Evolutionary conservation across 2,113 vertebrate species (phyloP), one percentile per base, ranked within the genome.

Genomic region (Aphyosemion australe): DNA sequence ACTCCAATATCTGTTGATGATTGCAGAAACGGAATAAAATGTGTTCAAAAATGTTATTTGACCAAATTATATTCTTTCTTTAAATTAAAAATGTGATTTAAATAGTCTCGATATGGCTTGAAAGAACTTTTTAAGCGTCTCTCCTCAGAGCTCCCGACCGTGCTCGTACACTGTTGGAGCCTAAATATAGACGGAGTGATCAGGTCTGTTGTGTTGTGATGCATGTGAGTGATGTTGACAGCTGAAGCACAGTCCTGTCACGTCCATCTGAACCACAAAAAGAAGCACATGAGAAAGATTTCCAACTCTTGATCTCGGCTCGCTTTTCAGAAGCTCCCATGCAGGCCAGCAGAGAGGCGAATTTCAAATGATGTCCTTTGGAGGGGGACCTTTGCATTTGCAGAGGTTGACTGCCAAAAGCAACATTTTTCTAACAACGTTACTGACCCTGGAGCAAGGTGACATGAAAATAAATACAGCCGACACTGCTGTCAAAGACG

Each of bases 161-260:
- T 60, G 64, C 52, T 41, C 11, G 53, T 18, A 15, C 70, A 64
- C 63, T 16, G 49, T 55, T 31, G 21, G 19, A 53, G 19, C 81
- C 80, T 86, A 85, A 79, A 85, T 87, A 71, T 84, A 87, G 76
- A 70, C 59, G 5, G 51, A 41, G 50, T 41, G 65, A 69, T 77
- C 21, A 71, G 72, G 72, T 72, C 82, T 73, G 78, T 66, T 69
- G 76, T 77, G 58, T 63, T 82, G 72, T 41, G 34, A 51, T 51
- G 49, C 69, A 65, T 65, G 15, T 72, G 79, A 83, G 58, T 75
- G 85, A 78, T 65, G 65, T 48, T 56, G 82, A 84, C 86, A 86
- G 84, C 76, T 82, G 81, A 78, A 74, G 72, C 72, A 61, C 58
- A 76, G 64, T 69, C 50, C 80, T 76, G 77, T 71, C 76, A 61